phyloP scores from a whole-genome alignment of 2,113 vertebrate species.

The Engraulis encrasicolus region DNA sequence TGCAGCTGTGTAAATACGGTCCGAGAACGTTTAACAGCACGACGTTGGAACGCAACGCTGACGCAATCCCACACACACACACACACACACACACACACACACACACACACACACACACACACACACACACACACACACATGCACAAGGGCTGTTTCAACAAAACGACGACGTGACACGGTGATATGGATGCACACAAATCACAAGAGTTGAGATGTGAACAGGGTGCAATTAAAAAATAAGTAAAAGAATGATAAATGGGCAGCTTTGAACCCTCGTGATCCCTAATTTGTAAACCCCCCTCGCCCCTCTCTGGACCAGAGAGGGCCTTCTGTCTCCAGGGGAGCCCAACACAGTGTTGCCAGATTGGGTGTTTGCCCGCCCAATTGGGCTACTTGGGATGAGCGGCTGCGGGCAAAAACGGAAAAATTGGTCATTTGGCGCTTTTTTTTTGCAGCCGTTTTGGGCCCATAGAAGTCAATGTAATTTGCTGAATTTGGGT shows the following conservation, averaged over 20 bases:
- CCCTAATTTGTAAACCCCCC: not conserved
- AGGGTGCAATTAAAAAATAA: slow-evolving; percentile 12
- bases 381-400: too few relatives aligned
- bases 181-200: slow-evolving; percentile 23
- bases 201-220: not conserved
- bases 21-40: slow-evolving; percentile 19
- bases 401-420: too few relatives aligned
- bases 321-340: not conserved
- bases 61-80: slow-evolving; percentile 14
- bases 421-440: too few relatives aligned
- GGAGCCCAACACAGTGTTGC: too few relatives aligned
- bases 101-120: too few relatives aligned
- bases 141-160: slow-evolving; percentile 17
- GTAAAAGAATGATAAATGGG: slow-evolving; percentile 17
- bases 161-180: not conserved
- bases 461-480: too few relatives aligned
- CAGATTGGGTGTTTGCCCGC: too few relatives aligned
- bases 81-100: too few relatives aligned
- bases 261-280: slow-evolving; percentile 12
- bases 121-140: too few relatives aligned
- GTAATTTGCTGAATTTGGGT: too few relatives aligned
- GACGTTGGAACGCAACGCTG: not conserved
- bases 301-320: not conserved
- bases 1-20: slow-evolving; percentile 5
- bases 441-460: too few relatives aligned